Percentiles rank a stretch among this genome's conserved stretches.
Evolutionary conservation across 2,888 invertebrate species (phyloP).

Genomic region (Euplexia lucipara): DNA sequence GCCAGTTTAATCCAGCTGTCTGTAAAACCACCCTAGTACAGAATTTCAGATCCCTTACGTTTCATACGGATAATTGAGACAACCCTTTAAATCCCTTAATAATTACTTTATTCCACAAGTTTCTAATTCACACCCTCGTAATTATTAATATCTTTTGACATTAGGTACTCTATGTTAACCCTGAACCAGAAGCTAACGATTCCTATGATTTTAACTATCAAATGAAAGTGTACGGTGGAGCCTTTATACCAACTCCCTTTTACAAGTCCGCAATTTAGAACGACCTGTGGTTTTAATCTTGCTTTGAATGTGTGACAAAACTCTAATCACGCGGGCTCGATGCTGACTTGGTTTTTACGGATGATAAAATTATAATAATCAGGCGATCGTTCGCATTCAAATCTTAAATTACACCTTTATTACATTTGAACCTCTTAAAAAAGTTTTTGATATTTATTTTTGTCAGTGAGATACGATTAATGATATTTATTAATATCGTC

Average conservation of each 20-base stretch:
- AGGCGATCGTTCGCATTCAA: no score
- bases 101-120: constrained; percentile 3
- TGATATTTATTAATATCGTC: no score
- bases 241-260: background rate
- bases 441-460: no score
- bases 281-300: constrained; percentile 2
- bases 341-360: background rate
- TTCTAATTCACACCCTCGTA: background rate
- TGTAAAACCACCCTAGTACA: no score
- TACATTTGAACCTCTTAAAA: no score
- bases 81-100: constrained; percentile 12
- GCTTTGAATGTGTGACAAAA: constrained; percentile 9
- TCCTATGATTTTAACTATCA: background rate
- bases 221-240: constrained; percentile 11
- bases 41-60: constrained; percentile 12
- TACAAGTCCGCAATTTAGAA: constrained; percentile 11
- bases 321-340: background rate
- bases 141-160: background rate
- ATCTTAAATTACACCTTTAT: no score
- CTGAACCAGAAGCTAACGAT: background rate
- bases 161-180: background rate
- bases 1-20: no score
- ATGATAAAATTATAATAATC: background rate
- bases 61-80: background rate
- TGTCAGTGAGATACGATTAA: no score